These are phyloP conservation scores for Brevimyrus niger DNA, from an alignment of 2,113 vertebrate species.

Conservation along the genomic window DNA sequence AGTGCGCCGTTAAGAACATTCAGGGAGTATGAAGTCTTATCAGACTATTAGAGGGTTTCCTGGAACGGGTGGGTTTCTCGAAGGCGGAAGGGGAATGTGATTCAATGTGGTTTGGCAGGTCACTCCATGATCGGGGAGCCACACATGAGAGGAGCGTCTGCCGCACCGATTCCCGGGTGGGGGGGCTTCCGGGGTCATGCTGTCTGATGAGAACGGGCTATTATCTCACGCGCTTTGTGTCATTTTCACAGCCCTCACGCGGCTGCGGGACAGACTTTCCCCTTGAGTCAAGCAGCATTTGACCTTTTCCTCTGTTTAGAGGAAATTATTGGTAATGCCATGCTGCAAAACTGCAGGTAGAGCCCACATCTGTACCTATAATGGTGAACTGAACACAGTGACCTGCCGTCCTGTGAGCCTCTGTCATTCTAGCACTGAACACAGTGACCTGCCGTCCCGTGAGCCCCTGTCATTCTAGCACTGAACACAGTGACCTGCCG, in stretches of 20 bases:
- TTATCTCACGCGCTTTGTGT: background rate
- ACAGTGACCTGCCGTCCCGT: background rate
- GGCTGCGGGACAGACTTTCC: background rate
- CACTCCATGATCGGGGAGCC: background rate
- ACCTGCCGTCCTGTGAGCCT: background rate
- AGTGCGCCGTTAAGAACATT: background rate
- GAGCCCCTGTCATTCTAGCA: background rate
- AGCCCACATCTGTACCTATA: background rate
- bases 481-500: background rate
- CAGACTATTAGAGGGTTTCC: background rate
- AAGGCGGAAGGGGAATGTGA: background rate
- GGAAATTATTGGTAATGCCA: background rate
- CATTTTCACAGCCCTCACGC: background rate
- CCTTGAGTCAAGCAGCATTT: background rate
- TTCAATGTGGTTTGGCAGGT: background rate
- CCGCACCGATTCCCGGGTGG: background rate
- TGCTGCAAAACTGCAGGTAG: background rate
- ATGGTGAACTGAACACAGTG: background rate
- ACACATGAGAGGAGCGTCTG: background rate
- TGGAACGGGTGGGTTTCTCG: background rate
- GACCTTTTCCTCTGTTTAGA: background rate
- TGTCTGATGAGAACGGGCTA: background rate
- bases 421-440: background rate
- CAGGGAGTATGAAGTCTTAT: background rate
- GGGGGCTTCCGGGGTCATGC: background rate